Evolutionary conservation across 2,888 invertebrate genomes (phyloP).

Genomic region (Scotopteryx bipunctaria): DNA sequence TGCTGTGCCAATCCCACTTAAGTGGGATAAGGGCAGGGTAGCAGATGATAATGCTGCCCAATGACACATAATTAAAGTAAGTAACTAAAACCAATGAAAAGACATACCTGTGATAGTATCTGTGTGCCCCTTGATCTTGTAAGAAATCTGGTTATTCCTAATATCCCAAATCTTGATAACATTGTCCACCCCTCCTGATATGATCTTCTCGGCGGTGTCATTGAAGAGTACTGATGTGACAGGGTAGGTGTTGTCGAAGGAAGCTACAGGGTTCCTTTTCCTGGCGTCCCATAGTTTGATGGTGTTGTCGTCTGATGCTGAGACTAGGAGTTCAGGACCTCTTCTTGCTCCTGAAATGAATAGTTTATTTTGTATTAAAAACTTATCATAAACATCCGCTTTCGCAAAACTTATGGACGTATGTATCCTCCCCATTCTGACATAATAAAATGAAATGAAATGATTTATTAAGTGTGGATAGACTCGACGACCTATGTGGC

Average conservation of each 20-base stretch:
- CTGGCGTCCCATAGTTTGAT: constrained; percentile 97
- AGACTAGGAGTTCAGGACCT: constrained; percentile 95
- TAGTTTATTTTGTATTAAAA: too few species aligned
- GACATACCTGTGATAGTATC: constrained; percentile 94
- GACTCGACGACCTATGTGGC: too few species aligned
- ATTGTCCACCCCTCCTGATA: constrained; percentile 98
- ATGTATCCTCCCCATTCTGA: too few species aligned
- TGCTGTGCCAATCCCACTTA: too few species aligned
- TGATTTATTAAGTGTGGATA: too few species aligned
- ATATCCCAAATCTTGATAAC: constrained; percentile 99
- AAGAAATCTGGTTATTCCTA: constrained; percentile 92
- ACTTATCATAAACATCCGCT: too few species aligned
- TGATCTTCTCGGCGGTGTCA: constrained; percentile 97
- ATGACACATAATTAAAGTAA: too few species aligned
- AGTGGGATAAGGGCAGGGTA: too few species aligned
- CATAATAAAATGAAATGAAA: too few species aligned
- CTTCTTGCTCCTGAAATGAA: constrained; percentile 88
- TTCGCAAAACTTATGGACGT: too few species aligned
- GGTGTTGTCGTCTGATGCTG: constrained; percentile 97
- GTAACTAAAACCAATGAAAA: too few species aligned
- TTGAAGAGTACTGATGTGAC: constrained; percentile 96
- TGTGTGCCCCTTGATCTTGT: constrained; percentile 95
- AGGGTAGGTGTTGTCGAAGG: constrained; percentile 89
- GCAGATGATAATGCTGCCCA: too few species aligned
- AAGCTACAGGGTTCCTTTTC: constrained; percentile 90